Evolutionary conservation across 2,113 vertebrate genomes (phyloP), one percentile per base, ranked within the genome.

Genomic region (Eudyptes chrysolophus): DNA sequence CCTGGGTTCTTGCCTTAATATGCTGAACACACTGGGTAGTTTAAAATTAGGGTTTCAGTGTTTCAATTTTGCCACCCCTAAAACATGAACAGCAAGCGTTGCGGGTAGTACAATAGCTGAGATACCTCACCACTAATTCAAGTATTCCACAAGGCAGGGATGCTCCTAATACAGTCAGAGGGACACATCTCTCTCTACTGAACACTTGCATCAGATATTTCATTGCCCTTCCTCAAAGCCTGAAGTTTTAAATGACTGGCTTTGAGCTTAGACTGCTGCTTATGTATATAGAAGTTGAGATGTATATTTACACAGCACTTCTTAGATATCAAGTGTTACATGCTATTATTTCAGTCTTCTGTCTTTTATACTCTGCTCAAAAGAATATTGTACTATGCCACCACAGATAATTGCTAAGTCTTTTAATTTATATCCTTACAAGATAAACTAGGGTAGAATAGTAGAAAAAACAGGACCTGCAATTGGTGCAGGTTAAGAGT

Each of bases 401-500:
- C 54, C 51, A 72, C 36, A 51, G 68, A 80, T 46, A 80, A 74
- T 54, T 74, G 49, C 11, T 18, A 82, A 71, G 40, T 80, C 12
- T 69, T 80, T 80, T 57, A 65, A 83, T 86, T 92, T 94, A 70
- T 58, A 64, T 20, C 36, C 58, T 84, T 64, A 62, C 10, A 64
- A 69, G 58, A 83, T 30, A 94, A 94, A 15, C 36, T 76, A 57
- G 66, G 20, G 14, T n/a, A 65, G 71, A 76, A 69, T 0, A 90
- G 48, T 18, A 90, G 57, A 51, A 72, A 87, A 94, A 44, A 1
- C 1, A 79, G 34, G 49, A 70, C n/a, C 42, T 61, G 42, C 36
- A 95, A 74, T 94, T 85, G 94, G 44, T 69, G 57, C 40, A 88
- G 58, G 38, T 68, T 88, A 90, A 84, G 66, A 77, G 20, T 36